phyloP scores from a whole-genome alignment of 2,113 vertebrate genomes.

The Struthio camelus region DNA sequence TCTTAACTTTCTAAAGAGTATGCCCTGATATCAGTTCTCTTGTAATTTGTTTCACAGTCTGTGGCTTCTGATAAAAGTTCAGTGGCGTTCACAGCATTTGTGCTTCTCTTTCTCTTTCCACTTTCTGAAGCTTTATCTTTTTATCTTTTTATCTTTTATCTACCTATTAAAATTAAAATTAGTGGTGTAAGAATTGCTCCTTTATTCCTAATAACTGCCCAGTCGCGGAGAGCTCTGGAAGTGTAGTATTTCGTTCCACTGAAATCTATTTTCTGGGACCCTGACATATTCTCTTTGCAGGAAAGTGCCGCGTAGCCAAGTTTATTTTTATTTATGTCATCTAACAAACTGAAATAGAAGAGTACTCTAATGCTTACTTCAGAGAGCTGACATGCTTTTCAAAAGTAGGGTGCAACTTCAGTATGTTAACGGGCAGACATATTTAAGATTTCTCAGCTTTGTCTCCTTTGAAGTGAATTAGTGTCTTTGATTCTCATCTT shows the following conservation, averaged over 20 bases:
- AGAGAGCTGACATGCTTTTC: neutral
- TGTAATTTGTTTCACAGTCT: neutral
- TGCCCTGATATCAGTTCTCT: neutral
- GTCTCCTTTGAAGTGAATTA: neutral
- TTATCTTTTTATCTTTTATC: neutral
- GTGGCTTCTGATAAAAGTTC: neutral
- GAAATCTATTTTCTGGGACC: neutral
- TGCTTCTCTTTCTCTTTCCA: neutral
- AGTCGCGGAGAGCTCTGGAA: neutral
- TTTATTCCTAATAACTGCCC: neutral
- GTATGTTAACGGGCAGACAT: neutral
- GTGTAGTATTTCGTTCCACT: neutral
- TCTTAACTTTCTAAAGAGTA: neutral
- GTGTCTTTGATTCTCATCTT: neutral
- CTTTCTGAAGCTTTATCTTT: neutral
- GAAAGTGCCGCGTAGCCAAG: neutral
- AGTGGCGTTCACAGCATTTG: neutral
- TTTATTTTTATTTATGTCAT: conserved; percentile 47
- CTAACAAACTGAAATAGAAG: conserved; percentile 7
- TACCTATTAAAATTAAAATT: neutral
- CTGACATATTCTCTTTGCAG: conserved; percentile 22
- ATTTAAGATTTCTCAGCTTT: neutral
- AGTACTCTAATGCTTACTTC: neutral
- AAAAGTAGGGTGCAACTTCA: neutral
- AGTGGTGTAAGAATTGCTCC: neutral